Conservation (phyloP, 2,888 invertebrate species). For the Noctua janthe region DNA sequence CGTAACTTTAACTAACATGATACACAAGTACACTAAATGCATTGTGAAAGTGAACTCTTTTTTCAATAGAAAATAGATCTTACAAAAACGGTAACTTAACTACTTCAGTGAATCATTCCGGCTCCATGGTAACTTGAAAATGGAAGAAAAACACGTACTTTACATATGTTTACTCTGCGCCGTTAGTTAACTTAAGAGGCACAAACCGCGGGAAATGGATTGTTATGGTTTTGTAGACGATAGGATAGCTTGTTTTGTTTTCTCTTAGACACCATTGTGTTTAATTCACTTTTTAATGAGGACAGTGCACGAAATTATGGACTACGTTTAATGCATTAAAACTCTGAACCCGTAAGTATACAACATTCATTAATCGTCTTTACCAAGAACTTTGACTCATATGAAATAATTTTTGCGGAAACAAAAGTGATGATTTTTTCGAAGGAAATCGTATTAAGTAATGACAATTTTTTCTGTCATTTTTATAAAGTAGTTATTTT, state of each 20-base stretch:
- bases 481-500: too few species aligned
- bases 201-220: constrained; percentile 41
- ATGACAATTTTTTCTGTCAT: too few species aligned
- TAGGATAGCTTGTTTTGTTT: constrained; percentile 4
- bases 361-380: not conserved
- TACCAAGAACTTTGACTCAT: not conserved
- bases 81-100: constrained; percentile 5
- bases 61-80: constrained; percentile 6
- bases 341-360: not conserved
- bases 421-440: not conserved
- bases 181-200: constrained; percentile 21
- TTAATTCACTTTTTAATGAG: constrained; percentile 29
- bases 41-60: not conserved
- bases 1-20: constrained; percentile 11
- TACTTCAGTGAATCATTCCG: constrained; percentile 18
- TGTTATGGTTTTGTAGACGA: constrained; percentile 40
- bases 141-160: constrained; percentile 44
- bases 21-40: not conserved
- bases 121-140: constrained; percentile 30
- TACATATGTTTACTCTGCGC: constrained; percentile 26
- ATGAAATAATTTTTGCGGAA: not conserved
- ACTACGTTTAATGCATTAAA: not conserved
- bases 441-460: not conserved
- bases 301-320: not conserved
- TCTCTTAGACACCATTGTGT: not conserved